Base-by-base conservation (phyloP, 30 jellyfish, hydroid and myxozoan species). In the Mastigias papua region DNA sequence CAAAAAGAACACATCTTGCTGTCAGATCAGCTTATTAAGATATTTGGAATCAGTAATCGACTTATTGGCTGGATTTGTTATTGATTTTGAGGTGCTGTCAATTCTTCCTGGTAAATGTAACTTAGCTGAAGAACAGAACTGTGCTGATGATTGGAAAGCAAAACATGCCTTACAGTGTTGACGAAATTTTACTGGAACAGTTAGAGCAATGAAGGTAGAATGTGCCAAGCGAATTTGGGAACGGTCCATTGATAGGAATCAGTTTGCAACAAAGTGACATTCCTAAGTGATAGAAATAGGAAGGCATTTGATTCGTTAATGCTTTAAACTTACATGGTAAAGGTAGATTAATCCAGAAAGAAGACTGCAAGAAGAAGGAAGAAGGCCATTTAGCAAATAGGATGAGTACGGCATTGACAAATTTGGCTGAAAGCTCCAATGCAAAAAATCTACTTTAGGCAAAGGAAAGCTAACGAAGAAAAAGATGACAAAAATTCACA, bases 381-480 rank as follows among this genome's bases (percentile, higher is more conserved):
- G n/a, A n/a, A n/a, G n/a, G n/a, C 26, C 81, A 62, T 1, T 72
- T 62, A 2, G 16, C 90, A 23, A 79, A 79, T 32, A 31, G 66
- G n/a, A 79, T 54, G 86, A 67, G 66, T 15, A 79, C 90, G 4
- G 90, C 86, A 3, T 15, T 79, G 26, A 0, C 27, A 3, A 54
- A 79, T 29, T 26, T 54, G 15, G 84, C 33, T 10, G 67, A 13
- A 0, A 19, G 11, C 20, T 2, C 23, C 4, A 79, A 79, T 17
- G 90, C 90, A 57, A 62, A 32, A 34, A 79, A 19, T 79, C 90
- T 22, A 79, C 58, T 7, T 54, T 86, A n/a, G 90, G 82, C 4
- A 79, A 46, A 48, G 81, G 48, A 11, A 79, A 79, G 29, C 33
- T 8, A 79, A 86, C 7, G 17, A 57, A 23, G 86, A 79, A 82